Evolutionary conservation across 1,140 invertebrate species (phyloP), one percentile per base, ranked within the genome.

Genomic region (Acromyrmex heyeri): DNA sequence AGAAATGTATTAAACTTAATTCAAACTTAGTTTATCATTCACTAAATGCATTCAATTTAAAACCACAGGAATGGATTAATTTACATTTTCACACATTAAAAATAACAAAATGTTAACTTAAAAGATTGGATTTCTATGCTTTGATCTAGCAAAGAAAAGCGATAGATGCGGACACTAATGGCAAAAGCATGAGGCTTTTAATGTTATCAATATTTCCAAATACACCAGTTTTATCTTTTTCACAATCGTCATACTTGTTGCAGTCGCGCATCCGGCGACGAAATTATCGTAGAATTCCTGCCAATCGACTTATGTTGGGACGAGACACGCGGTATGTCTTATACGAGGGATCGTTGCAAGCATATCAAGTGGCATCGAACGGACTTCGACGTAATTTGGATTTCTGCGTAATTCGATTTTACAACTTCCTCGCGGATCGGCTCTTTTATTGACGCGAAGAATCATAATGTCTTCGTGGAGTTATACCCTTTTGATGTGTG

Each of bases 401-500:
- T 61, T 85, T 70, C 82, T 34, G 30, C 73, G 76, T 90, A 77
- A 76, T 65, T 61, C 88, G 88, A 92, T 93, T 95, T 95, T 94
- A 94, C 79, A 93, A 93, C 94, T 95, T 95, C 93, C 94, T 93
- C 89, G 90, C 67, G 64, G 44, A 72, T 62, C 18, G 76, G 73
- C 62, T 10, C 50, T 67, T 70, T 34, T 44, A 86, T 88, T 75
- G 61, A 77, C 27, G 16, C 27, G 34, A 55, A 44, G 18, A n/a
- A 18, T 57, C 64, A 34, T 34, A 44, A 76, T 69, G 83, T 48
- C 18, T 55, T 79, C 30, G 38, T 53, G 53, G 62, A 61, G 59
- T 24, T 55, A 69, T 7, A 38, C 12, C n/a, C 75, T 65, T 73
- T 38, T 8, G 48, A 61, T 7, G n/a, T 73, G 83, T 88, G 86